Base-by-base conservation (phyloP, 2,888 invertebrate genomes). In the Acleris literana region DNA sequence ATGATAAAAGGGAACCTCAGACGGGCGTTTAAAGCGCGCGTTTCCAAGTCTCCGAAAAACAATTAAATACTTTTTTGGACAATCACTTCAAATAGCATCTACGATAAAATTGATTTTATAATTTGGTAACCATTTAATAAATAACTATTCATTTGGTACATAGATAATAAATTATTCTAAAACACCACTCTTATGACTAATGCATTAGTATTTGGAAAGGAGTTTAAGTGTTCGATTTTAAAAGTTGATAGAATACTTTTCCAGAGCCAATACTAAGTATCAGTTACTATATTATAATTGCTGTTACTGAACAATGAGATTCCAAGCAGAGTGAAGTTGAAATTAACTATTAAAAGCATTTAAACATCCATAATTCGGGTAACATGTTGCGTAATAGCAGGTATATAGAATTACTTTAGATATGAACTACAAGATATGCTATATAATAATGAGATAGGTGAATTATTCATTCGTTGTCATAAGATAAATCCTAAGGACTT, bases 361-460 rank as follows among this genome's bases (percentile, higher is more conserved):
- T 61, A 29, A 61, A 63, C 54, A 65, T 69, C 29, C 22, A 67
- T 68, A 69, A 71, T 73, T 73, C 72, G 76, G 73, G 67, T 72
- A 71, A 72, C 54, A 71, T 63, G 66, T 70, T 65, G 69, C 69
- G 69, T 64, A 69, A 71, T 55, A 59, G 66, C 71, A 72, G 16
- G 56, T 63, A 68, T 57, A 64, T 69, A 76, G 70, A 75, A 76
- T 70, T 77, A 79, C 71, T 72, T 79, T 77, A 88, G 85, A 86
- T 89, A 90, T 88, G 84, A 66, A 84, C 87, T 90, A 90, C 85
- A 68, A 88, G 90, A 90, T 90, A 90, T 90, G 88, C 87, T 87
- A 86, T 78, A 73, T 76, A 78, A 76, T 80, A 78, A 79, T 80
- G 76, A 82, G 77, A 81, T 83, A 83, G 77, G 79, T 79, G 84